Percentiles rank a stretch among this genome's conserved stretches.
These are phyloP conservation scores for Meiosimyza decipiens DNA, from an alignment of 2,888 invertebrate species.

Conservation along the genomic window DNA sequence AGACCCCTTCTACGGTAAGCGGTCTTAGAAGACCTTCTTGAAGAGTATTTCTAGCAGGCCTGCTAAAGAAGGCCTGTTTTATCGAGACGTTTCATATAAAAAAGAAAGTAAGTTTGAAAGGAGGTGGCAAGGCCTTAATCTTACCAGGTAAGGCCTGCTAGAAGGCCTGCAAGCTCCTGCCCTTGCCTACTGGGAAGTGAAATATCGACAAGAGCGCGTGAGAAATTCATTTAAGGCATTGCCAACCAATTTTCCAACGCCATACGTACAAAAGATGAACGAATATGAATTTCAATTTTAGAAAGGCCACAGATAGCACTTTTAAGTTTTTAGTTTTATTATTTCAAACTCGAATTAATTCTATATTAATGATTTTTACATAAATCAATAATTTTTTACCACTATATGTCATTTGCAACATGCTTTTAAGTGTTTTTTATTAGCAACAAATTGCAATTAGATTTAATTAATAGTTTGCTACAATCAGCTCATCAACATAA, in stretches of 20 bases:
- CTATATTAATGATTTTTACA: background rate
- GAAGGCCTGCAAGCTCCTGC: too few relatives aligned
- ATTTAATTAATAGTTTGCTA: background rate
- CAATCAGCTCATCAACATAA: background rate
- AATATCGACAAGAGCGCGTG: too few relatives aligned
- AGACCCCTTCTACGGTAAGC: too few relatives aligned
- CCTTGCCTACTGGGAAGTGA: too few relatives aligned
- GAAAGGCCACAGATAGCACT: background rate
- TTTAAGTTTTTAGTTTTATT: background rate
- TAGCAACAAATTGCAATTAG: background rate
- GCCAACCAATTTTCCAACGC: constrained; percentile 5
- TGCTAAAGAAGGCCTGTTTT: too few relatives aligned
- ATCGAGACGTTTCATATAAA: too few relatives aligned
- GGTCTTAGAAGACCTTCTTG: too few relatives aligned
- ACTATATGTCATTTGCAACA: background rate
- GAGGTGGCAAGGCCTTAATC: too few relatives aligned
- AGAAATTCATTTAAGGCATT: too few relatives aligned
- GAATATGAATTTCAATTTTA: background rate
- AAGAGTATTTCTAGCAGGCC: too few relatives aligned
- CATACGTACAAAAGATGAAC: constrained; percentile 8
- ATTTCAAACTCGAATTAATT: background rate
- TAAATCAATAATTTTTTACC: background rate
- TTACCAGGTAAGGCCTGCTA: too few relatives aligned
- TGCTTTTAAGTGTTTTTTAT: background rate
- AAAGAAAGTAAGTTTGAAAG: too few relatives aligned